phyloP scores from a whole-genome alignment of 2,797 vertebrate species.

The Pangasius sanitwongsei region DNA sequence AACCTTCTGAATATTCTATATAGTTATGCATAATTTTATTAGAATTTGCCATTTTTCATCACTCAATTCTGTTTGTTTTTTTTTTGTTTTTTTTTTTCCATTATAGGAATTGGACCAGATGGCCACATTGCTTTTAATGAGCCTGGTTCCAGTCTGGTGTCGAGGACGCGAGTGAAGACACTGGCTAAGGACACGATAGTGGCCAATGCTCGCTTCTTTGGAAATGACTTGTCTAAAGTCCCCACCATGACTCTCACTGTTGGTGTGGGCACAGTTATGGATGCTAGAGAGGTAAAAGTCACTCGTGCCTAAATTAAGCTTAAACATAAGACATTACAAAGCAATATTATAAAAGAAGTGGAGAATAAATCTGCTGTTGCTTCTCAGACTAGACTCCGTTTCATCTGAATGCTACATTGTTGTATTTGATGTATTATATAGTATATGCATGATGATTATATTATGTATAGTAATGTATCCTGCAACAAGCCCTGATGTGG shows the following conservation, averaged over 20 bases:
- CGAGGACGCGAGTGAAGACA: conserved; percentile 95
- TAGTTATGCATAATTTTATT: too few species aligned
- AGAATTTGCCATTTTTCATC: background rate
- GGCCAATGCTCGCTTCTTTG: conserved; percentile 94
- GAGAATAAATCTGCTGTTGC: background rate
- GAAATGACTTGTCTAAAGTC: conserved; percentile 90
- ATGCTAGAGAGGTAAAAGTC: conserved; percentile 87
- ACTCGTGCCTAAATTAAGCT: background rate
- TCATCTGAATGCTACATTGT: background rate
- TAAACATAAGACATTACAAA: background rate
- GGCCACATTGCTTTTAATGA: conserved; percentile 99
- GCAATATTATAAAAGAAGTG: background rate
- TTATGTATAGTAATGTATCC: background rate
- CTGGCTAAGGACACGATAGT: conserved; percentile 94
- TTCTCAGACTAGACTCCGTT: background rate
- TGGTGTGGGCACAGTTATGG: conserved; percentile 97
- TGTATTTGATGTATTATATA: background rate
- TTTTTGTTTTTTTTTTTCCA: background rate
- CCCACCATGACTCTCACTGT: conserved; percentile 96
- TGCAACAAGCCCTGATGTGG: background rate
- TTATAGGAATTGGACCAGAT: conserved; percentile 92
- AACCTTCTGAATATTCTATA: background rate
- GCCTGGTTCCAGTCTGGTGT: conserved; percentile 92
- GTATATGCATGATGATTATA: background rate
- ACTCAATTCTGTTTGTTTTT: background rate